phyloP scores from a whole-genome alignment of 2,888 invertebrate species.

The Petrolisthes cinctipes region DNA sequence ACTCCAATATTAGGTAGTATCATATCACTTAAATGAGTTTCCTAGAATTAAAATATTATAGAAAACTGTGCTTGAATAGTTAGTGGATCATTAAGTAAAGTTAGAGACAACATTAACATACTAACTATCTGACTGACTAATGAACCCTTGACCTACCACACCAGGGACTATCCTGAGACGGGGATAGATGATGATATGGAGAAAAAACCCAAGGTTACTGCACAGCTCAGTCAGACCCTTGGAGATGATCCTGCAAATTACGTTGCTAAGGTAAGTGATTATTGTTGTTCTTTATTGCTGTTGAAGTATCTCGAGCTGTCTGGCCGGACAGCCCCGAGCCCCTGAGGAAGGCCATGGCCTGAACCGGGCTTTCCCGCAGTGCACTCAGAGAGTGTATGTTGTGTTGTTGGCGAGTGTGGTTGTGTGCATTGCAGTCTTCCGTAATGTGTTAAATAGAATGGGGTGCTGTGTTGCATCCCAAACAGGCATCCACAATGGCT shows the following conservation, averaged over 20 bases:
- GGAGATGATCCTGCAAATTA: slow-evolving; percentile 64
- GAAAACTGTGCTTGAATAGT: neutral
- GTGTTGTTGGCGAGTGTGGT: too few species aligned
- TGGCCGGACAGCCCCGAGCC: too few species aligned
- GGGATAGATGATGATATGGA: slow-evolving; percentile 63
- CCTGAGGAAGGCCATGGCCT: too few species aligned
- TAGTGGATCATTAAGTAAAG: neutral
- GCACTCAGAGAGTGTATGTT: too few species aligned
- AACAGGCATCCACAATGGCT: too few species aligned
- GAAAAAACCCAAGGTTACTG: slow-evolving; percentile 61
- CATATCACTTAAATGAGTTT: too few species aligned
- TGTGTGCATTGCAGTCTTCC: too few species aligned
- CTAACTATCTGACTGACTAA: neutral
- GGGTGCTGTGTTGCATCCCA: too few species aligned
- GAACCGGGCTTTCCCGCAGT: too few species aligned
- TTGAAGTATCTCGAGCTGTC: too few species aligned
- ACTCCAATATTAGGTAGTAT: too few species aligned
- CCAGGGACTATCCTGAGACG: slow-evolving; percentile 58
- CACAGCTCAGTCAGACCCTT: slow-evolving; percentile 64
- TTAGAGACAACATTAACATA: neutral
- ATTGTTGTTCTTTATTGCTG: neutral
- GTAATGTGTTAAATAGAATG: too few species aligned
- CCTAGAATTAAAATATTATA: neutral
- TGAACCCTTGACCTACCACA: neutral
- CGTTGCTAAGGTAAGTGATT: slow-evolving; percentile 57